A percentile compares a stretch with the other conserved stretches of the same genome.
Evolutionary conservation across 2,113 vertebrate genomes (phyloP).

Genomic region (Siphamia tubifer): DNA sequence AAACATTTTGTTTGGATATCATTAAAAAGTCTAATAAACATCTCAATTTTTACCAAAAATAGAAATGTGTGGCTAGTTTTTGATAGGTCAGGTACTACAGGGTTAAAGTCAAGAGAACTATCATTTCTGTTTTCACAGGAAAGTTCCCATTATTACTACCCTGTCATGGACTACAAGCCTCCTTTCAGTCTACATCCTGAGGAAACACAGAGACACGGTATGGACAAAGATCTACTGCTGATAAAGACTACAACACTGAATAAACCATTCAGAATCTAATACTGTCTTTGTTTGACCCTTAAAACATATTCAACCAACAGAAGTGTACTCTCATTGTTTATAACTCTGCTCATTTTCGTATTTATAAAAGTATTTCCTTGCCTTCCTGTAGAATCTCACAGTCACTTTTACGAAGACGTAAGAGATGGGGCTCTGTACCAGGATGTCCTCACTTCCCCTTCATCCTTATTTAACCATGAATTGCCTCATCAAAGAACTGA

Average conservation of each 20-base stretch:
- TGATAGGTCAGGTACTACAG: too few species aligned
- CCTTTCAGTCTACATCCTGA: conserved; percentile 67
- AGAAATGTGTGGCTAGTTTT: too few species aligned
- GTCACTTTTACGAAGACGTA: conserved; percentile 72
- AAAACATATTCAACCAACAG: background rate
- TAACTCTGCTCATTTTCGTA: background rate
- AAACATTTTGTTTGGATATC: too few species aligned
- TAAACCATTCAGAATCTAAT: too few species aligned
- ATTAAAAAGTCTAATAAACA: too few species aligned
- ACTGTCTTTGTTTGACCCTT: background rate
- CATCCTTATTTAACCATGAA: conserved; percentile 13
- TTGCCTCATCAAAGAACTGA: conserved; percentile 12
- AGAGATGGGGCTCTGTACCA: conserved; percentile 37
- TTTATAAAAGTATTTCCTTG: background rate
- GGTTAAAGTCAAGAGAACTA: too few species aligned
- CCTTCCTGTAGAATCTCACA: conserved; percentile 25
- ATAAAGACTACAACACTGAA: too few species aligned
- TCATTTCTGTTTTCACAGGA: conserved; percentile 58
- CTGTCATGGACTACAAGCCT: conserved; percentile 57
- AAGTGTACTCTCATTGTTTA: background rate
- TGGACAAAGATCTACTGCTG: conserved; percentile 15
- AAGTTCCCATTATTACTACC: conserved; percentile 73
- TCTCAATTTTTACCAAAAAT: too few species aligned
- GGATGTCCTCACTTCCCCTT: conserved; percentile 38
- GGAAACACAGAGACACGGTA: conserved; percentile 52